A percentile compares a stretch with the other conserved stretches of the same genome.
phyloP scores from a whole-genome alignment of 2,113 vertebrate genomes.

The Charadrius vociferus region DNA sequence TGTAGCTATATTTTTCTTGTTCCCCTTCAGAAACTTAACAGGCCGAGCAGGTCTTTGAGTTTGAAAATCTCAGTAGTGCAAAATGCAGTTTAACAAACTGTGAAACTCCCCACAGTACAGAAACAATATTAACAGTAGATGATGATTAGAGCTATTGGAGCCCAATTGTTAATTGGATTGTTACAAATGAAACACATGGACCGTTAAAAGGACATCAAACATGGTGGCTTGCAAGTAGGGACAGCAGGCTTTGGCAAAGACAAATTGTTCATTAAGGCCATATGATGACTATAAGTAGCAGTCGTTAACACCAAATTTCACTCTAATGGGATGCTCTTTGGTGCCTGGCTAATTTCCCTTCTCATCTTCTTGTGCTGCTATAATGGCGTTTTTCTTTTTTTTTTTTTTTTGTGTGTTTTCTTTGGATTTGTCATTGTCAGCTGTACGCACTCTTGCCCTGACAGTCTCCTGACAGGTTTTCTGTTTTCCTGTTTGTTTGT shows the following conservation, averaged over 20 bases:
- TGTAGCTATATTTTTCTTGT: not conserved
- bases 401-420: not conserved
- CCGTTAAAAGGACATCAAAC: constrained; percentile 65
- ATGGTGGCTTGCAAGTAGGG: constrained; percentile 11
- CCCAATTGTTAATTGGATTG: constrained; percentile 39
- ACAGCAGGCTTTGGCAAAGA: constrained; percentile 48
- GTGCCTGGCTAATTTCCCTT: constrained; percentile 33
- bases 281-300: constrained; percentile 5
- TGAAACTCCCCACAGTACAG: constrained; percentile 1
- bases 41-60: not conserved
- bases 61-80: constrained; percentile 9
- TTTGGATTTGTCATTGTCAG: not conserved
- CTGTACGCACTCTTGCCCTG: not conserved
- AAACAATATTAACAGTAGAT: constrained; percentile 41
- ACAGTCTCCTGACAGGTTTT: not conserved
- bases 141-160: constrained; percentile 29
- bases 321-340: constrained; percentile 3
- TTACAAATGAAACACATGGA: constrained; percentile 39
- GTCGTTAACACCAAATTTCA: constrained; percentile 35
- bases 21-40: not conserved
- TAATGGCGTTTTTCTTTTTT: not conserved
- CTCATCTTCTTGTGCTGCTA: not conserved
- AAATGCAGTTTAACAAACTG: not conserved
- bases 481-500: not conserved
- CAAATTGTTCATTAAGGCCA: constrained; percentile 50